Conservation (phyloP, 2,888 invertebrate species). For the Tetheella fluctuosa region DNA sequence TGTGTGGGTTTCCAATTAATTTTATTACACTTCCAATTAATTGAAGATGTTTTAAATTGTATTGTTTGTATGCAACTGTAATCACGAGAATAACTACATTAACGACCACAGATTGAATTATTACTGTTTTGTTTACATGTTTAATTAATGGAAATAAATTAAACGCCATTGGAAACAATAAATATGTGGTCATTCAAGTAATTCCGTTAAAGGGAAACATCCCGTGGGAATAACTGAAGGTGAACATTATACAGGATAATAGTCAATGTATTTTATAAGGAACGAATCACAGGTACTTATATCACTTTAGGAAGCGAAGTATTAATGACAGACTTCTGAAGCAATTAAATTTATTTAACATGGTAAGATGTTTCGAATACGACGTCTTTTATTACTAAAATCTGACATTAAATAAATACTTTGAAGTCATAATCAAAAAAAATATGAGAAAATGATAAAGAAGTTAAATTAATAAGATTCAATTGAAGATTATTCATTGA, state of each 20-base stretch:
- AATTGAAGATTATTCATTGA: background rate
- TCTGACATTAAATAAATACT: too few species aligned
- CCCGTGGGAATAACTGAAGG: background rate
- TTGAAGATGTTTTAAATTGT: slow-evolving; percentile 5
- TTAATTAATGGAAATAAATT: background rate
- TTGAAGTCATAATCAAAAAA: too few species aligned
- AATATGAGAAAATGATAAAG: too few species aligned
- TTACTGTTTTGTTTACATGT: background rate
- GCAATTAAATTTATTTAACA: too few species aligned
- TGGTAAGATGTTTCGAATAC: too few species aligned
- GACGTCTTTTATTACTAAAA: too few species aligned
- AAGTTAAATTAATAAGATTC: too few species aligned
- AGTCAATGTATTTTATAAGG: background rate
- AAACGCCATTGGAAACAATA: background rate
- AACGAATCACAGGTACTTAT: background rate
- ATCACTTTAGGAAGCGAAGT: background rate
- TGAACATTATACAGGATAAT: slow-evolving; percentile 2
- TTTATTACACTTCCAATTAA: background rate
- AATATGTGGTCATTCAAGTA: background rate
- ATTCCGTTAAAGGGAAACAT: background rate
- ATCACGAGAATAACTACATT: background rate
- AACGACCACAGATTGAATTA: slow-evolving; percentile 4
- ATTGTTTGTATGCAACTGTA: slow-evolving; percentile 6
- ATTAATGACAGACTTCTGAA: background rate
- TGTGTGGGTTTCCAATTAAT: slow-evolving; percentile 4